These are phyloP conservation scores for Drosophila picticornis DNA, from an alignment of 2,888 invertebrate genomes.

Conservation along the genomic window DNA sequence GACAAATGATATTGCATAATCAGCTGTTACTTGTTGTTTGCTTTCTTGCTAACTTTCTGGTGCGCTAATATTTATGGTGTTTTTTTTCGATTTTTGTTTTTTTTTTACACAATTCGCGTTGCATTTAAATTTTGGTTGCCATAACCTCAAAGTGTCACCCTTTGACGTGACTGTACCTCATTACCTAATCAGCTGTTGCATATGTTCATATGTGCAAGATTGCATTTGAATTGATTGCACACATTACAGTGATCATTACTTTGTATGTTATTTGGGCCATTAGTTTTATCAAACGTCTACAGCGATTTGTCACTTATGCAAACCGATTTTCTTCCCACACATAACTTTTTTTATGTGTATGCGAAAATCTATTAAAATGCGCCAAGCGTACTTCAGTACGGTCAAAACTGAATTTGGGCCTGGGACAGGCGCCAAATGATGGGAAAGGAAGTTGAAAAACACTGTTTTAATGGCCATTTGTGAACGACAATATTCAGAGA, in stretches of 20 bases:
- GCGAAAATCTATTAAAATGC: constrained; percentile 65
- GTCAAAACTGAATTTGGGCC: constrained; percentile 34
- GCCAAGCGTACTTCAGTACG: constrained; percentile 46
- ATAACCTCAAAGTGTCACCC: constrained; percentile 54
- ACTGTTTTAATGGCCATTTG: constrained; percentile 56
- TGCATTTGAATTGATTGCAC: constrained; percentile 53
- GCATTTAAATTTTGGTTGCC: constrained; percentile 65
- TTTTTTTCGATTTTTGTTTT: constrained; percentile 18
- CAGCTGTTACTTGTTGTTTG: constrained; percentile 69
- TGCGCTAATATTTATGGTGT: constrained; percentile 34
- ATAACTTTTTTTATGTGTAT: constrained; percentile 43
- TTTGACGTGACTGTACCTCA: constrained; percentile 71
- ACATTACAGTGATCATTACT: background rate
- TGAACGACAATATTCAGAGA: constrained; percentile 31
- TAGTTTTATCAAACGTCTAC: constrained; percentile 11
- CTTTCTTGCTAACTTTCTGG: constrained; percentile 33
- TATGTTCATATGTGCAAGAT: constrained; percentile 27
- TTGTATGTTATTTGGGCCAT: constrained; percentile 32
- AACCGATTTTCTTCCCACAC: constrained; percentile 58
- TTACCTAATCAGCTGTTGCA: constrained; percentile 62
- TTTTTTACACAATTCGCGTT: constrained; percentile 49
- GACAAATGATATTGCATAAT: constrained; percentile 75
- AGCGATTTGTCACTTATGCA: constrained; percentile 44
- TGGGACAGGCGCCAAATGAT: constrained; percentile 34
- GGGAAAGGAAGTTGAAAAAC: constrained; percentile 72